Evolutionary conservation across 2,888 invertebrate genomes (phyloP).

Genomic region (Stomorhina lunata): DNA sequence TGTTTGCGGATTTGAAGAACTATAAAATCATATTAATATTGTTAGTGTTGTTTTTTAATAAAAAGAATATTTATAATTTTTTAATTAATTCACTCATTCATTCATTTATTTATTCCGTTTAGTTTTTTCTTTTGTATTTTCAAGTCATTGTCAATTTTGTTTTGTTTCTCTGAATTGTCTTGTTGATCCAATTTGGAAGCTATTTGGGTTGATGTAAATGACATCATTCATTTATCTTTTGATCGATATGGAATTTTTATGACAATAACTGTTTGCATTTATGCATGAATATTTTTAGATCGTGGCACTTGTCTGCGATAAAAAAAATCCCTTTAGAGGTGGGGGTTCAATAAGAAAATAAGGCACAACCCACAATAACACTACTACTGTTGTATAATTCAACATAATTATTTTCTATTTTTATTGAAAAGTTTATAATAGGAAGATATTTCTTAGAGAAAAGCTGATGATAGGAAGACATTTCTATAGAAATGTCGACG

Average conservation of each 20-base stretch:
- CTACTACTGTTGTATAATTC: too few species aligned
- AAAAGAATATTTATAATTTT: conserved; percentile 4
- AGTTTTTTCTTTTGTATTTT: neutral
- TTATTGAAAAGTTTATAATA: too few species aligned
- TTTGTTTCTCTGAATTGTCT: neutral
- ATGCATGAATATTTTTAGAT: neutral
- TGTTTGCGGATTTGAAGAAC: neutral
- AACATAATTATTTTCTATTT: too few species aligned
- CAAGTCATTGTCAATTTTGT: neutral
- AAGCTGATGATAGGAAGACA: too few species aligned
- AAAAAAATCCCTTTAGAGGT: too few species aligned
- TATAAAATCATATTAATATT: neutral
- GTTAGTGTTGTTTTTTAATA: conserved; percentile 3
- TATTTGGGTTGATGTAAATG: conserved; percentile 42
- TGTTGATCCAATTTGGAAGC: conserved; percentile 55
- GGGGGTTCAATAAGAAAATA: too few species aligned
- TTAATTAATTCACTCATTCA: neutral
- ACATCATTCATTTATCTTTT: conserved; percentile 49
- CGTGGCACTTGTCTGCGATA: too few species aligned
- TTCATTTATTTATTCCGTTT: conserved; percentile 3
- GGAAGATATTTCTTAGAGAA: too few species aligned
- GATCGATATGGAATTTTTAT: neutral
- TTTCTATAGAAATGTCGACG: too few species aligned
- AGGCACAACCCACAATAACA: too few species aligned
- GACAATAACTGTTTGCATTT: neutral